Evolutionary conservation across 2,797 vertebrate genomes (phyloP), one percentile per base, ranked within the genome.

Genomic region (Anas acuta): DNA sequence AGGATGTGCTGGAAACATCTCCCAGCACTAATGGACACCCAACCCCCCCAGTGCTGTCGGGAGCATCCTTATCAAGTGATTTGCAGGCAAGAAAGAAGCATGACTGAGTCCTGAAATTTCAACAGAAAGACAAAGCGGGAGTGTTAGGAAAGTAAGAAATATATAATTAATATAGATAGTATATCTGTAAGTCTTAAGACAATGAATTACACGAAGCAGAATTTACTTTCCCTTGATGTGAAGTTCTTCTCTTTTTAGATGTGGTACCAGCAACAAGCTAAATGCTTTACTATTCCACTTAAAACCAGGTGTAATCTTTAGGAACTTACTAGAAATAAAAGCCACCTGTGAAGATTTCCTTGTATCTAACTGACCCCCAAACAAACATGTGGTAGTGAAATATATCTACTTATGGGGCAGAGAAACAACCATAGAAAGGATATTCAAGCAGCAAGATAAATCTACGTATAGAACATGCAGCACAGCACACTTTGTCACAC

Each of bases 1-100:
- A 91, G 72, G 54, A 90, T 86, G 66, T 76, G 66, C 60, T 76
- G 66, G 70, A 92, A 80, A 95, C 73, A 90, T 81, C 75, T 77
- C 66, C 22, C 75, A 90, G 82, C 47, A 70, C 66, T 94, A 86
- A 96, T 64, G 82, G 9, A 88, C 12, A 72, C 73, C 37, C 75
- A 90, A 32, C 64, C 49, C 81, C 80, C 13, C 3, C 9, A 0
- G 33, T 72, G 35, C 70, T 89, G 76, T 39, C 2, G 9, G 32
- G 7, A 87, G 23, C 32, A n/a, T 84, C 58, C 66, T 84, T 83
- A 80, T 86, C 89, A 87, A 78, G 17, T 25, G 66, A 91, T 78
- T 58, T 72, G 22, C 65, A 87, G 91, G 49, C 75, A 76, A 89
- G 32, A 76, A 89, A 75, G 18, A 87, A 75, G 56, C 21, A 49